Base-by-base conservation (phyloP, 1,140 invertebrate species). In the Bombus consobrinus region DNA sequence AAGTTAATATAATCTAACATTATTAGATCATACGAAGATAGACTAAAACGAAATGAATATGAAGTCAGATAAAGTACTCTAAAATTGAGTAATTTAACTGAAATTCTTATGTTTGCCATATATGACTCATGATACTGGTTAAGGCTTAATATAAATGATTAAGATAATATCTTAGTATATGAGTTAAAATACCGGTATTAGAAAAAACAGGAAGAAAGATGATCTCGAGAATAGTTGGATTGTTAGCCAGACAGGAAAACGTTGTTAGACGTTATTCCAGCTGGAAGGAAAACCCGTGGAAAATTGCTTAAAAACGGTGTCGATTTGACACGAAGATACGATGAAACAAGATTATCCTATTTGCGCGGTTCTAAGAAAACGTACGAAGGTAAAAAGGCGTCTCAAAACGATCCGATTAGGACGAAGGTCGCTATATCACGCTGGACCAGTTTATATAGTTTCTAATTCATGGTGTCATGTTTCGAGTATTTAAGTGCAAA, bases 331-430 rank as follows among this genome's bases (percentile, higher is more conserved):
- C 13, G 25, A 59, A 57, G 71, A 85, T 59, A 77, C 64, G 34
- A 84, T 89, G 80, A 77, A 83, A 71, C 34, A 53, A 83, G 53
- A 89, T 89, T 89, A 89, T 87, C 76, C 39, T 72, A 89, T 84
- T 84, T 89, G 76, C 68, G 47, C 53, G 25, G 6, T 72, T 84
- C 80, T 47, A 80, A 43, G 59, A 83, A 66, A 39, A 73, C 13
- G 39, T 9, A 47, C 18, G 66, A 68, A 73, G 81, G 34, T 85
- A 59, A 88, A 59, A 88, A 81, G 47, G 68, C 64, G 37, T 34
- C 75, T 43, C 10, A 81, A 73, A 81, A 85, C 18, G 32, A 6
- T 73, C 37, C 37, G 32, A 84, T 79, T 79, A 71, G 66, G 10
- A n/a, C n/a, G 64, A 71, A 83, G 82, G 64, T 28, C 32, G 25